Conservation (phyloP, 2,888 invertebrate species). For the Xestobium rufovillosum region DNA sequence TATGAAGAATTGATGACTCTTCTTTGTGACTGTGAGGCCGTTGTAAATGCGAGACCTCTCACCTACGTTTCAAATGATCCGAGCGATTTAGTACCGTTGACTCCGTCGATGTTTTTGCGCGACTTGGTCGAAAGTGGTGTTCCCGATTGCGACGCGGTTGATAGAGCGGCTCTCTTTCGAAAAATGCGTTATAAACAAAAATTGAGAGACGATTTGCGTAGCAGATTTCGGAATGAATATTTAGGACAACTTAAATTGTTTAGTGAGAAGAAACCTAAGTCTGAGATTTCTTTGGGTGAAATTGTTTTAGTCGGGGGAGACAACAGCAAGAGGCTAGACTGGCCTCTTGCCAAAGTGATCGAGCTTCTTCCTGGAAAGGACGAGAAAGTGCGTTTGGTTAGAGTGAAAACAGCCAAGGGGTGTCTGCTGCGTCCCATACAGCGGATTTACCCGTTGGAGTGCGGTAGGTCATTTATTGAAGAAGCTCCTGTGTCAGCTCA, state of each 20-base stretch:
- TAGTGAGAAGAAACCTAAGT: neutral
- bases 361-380: conserved; percentile 18
- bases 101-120: conserved; percentile 26
- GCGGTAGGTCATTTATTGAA: neutral
- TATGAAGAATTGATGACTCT: conserved; percentile 27
- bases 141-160: conserved; percentile 19
- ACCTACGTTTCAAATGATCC: conserved; percentile 19
- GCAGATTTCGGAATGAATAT: conserved; percentile 25
- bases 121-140: conserved; percentile 18
- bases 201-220: conserved; percentile 17
- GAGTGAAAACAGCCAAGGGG: conserved; percentile 13
- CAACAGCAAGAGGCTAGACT: conserved; percentile 14
- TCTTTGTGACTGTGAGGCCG: conserved; percentile 30
- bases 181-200: conserved; percentile 16
- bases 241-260: conserved; percentile 15
- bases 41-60: conserved; percentile 31
- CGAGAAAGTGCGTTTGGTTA: conserved; percentile 13
- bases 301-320: neutral
- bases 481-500: no score
- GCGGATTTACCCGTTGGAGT: conserved; percentile 26
- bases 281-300: neutral
- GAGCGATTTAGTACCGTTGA: conserved; percentile 18
- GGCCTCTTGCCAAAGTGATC: conserved; percentile 23
- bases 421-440: conserved; percentile 13
- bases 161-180: conserved; percentile 11